A percentile compares a stretch with the other conserved stretches of the same genome.
Conservation (phyloP, 2,797 vertebrate species). For the Sorex maritimensis region DNA sequence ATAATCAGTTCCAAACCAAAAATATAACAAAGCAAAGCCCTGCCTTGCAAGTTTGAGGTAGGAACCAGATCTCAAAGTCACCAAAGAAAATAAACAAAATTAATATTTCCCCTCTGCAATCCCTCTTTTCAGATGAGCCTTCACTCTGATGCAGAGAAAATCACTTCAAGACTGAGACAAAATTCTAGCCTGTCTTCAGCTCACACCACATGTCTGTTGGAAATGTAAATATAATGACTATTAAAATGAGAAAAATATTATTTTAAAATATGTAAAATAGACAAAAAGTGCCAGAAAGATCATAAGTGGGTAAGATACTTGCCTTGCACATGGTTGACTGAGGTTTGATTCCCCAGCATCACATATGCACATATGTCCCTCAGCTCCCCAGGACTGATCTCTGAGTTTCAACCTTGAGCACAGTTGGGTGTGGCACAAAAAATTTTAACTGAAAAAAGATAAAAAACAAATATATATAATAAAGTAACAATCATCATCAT, state of each 20-base stretch:
- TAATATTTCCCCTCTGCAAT: neutral
- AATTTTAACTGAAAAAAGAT: too few species aligned
- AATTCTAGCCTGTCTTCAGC: neutral
- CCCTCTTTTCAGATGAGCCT: neutral
- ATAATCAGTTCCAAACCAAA: neutral
- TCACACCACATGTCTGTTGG: neutral
- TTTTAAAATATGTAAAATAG: neutral
- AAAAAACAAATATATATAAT: too few species aligned
- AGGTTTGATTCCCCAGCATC: too few species aligned
- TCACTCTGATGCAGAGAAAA: neutral
- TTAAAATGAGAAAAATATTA: neutral
- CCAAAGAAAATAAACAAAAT: conserved; percentile 17
- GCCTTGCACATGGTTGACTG: too few species aligned
- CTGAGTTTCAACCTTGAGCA: too few species aligned
- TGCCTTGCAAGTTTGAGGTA: neutral
- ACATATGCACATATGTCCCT: too few species aligned
- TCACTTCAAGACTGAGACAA: neutral
- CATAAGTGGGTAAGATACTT: neutral
- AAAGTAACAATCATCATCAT: too few species aligned
- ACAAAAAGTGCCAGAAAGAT: neutral
- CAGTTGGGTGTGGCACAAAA: too few species aligned
- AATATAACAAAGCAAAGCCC: neutral
- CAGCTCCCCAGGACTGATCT: too few species aligned
- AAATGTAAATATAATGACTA: neutral
- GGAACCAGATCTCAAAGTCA: conserved; percentile 2